Evolutionary conservation across 2,888 invertebrate species (phyloP).

Genomic region (Stenoptilia bipunctidactyla): DNA sequence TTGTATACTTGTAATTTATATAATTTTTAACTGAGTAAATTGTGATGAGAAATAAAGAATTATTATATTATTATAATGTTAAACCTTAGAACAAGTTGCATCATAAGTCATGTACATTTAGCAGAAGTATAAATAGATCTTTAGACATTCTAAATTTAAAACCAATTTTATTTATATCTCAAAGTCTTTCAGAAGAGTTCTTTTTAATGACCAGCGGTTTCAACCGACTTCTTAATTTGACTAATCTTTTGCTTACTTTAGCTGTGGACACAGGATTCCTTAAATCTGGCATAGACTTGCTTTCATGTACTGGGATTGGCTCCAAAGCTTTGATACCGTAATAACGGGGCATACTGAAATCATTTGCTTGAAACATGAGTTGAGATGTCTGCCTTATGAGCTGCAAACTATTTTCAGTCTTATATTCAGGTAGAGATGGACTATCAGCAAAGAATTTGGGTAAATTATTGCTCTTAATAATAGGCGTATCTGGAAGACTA

Average conservation of each 20-base stretch:
- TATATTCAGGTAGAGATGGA: conserved; percentile 48
- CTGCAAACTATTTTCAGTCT: conserved; percentile 51
- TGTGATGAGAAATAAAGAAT: too few relatives aligned
- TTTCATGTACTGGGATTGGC: conserved; percentile 43
- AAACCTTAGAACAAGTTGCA: too few relatives aligned
- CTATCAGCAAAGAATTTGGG: conserved; percentile 59
- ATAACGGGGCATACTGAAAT: conserved; percentile 75
- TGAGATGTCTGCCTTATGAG: conserved; percentile 68
- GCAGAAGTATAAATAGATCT: too few relatives aligned
- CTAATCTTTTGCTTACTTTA: conserved; percentile 53
- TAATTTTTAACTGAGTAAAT: too few relatives aligned
- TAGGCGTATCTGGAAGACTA: conserved; percentile 58
- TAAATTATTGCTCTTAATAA: conserved; percentile 56
- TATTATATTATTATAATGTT: too few relatives aligned
- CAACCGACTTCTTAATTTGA: conserved; percentile 50
- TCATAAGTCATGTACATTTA: too few relatives aligned
- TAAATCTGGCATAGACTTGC: conserved; percentile 65
- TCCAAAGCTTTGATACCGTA: conserved; percentile 54
- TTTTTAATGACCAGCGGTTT: conserved; percentile 62
- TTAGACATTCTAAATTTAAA: too few relatives aligned
- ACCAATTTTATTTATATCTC: too few relatives aligned
- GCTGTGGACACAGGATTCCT: conserved; percentile 38
- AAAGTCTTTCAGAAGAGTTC: conserved; percentile 52
- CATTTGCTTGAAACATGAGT: conserved; percentile 55
- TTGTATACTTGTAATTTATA: too few relatives aligned